These are phyloP conservation scores for Scolanthus callimorphus DNA, from an alignment of 92 coral and sea anemone genomes.

Conservation along the genomic window DNA sequence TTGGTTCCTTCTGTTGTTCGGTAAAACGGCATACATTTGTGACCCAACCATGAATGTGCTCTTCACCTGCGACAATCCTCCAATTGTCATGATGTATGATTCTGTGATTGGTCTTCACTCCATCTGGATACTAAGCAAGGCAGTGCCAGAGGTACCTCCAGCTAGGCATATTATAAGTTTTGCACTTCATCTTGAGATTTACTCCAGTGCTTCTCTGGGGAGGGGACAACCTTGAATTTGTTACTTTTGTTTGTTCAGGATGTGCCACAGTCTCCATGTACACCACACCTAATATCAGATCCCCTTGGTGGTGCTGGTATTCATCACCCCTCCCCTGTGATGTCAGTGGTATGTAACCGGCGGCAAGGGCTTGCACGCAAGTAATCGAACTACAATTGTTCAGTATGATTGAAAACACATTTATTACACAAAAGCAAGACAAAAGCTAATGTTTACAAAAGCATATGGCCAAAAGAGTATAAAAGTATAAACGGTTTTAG, in stretches of 20 bases:
- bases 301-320: conserved; percentile 29
- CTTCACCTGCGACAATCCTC: conserved; percentile 59
- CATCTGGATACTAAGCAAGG: conserved; percentile 68
- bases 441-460: too few species aligned
- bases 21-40: conserved; percentile 61
- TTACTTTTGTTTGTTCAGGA: too few species aligned
- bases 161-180: neutral
- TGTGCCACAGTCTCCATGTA: conserved; percentile 72
- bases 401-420: too few species aligned
- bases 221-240: neutral
- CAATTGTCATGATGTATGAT: conserved; percentile 82
- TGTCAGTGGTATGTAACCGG: too few species aligned
- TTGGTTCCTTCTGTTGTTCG: conserved; percentile 16
- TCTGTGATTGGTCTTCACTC: conserved; percentile 82
- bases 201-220: neutral
- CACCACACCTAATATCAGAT: conserved; percentile 43
- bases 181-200: too few species aligned
- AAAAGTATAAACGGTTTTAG: too few species aligned
- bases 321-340: conserved; percentile 78
- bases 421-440: too few species aligned
- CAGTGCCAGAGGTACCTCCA: conserved; percentile 72
- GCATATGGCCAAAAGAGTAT: too few species aligned
- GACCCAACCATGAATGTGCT: conserved; percentile 81
- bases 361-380: too few species aligned
- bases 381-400: too few species aligned